Base-by-base conservation (phyloP, 2,113 vertebrate genomes). In the Indicator indicator region DNA sequence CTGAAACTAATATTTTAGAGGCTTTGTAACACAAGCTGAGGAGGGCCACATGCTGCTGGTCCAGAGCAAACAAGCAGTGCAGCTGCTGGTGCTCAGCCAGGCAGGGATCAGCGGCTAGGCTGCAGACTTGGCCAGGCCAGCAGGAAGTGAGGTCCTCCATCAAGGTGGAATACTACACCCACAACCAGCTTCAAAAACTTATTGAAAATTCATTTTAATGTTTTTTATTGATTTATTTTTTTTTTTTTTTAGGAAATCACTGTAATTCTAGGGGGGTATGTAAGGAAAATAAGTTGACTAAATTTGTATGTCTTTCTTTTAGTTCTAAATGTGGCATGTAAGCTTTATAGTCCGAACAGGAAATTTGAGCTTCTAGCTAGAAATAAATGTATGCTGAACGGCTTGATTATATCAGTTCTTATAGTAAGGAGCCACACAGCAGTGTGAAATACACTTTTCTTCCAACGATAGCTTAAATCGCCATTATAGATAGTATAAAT, bases 41-140 rank as follows among this genome's bases (percentile, higher is more conserved):
- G n/a, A 50, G 32, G 32, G 20, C 18, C 15, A 33, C 27, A 2
- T 0, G 6, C 62, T 80, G 44, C 59, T 65, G 27, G 62, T n/a
- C 23, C 4, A 1, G 58, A 32, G 48, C 2, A 20, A 48, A 1
- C 4, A 19, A 28, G n/a, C 4, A 0, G 5, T 0, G 1, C 36
- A 52, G 32, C 80, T 16, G 9, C 23, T 15, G 26, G 59, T 50
- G 44, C 36, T 32, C 59, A 48, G 73, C 55, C 40, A 9, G 21
- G 33, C 32, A 18, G n/a, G 64, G 52, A 27, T 21, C 40, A 42
- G 46, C 26, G 46, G 50, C 0, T 3, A 27, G 24, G 54, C 65
- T 79, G 58, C 48, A 83, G 42, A 1, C 30, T 16, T 20, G 5
- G 27, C 38, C 69, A 19, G 55, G 42, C 42, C 46, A 38, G 60